These are phyloP conservation scores for Struthidea cinerea DNA, from an alignment of 2,113 vertebrate species.

Conservation along the genomic window DNA sequence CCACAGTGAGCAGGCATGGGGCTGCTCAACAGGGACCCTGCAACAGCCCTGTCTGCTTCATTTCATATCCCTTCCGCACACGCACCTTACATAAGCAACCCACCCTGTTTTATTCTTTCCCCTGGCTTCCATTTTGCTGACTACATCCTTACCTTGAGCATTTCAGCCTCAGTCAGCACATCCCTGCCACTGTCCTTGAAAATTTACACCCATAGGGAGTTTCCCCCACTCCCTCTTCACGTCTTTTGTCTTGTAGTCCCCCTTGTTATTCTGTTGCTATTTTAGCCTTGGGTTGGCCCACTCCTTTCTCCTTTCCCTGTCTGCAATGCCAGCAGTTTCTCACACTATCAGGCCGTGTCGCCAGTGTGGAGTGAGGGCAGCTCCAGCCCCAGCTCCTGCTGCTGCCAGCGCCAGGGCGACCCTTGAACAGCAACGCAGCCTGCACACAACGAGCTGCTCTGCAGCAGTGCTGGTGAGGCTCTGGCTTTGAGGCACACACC, in stretches of 20 bases:
- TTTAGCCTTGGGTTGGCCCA: neutral
- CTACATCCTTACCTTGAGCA: neutral
- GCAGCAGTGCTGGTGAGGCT: neutral
- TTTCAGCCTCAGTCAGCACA: neutral
- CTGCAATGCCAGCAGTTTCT: neutral
- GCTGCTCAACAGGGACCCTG: neutral
- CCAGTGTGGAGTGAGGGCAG: neutral
- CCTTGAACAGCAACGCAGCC: neutral
- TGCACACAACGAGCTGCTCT: accelerated
- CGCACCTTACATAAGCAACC: neutral
- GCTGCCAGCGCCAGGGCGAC: neutral
- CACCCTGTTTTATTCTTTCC: neutral
- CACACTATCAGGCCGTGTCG: accelerated
- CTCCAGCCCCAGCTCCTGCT: neutral
- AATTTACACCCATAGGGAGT: neutral
- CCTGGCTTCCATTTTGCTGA: neutral
- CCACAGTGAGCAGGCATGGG: neutral
- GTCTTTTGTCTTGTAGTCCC: neutral
- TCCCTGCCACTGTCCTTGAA: neutral
- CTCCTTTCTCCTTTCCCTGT: neutral
- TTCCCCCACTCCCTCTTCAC: neutral
- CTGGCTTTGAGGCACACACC: neutral
- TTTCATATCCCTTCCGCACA: neutral
- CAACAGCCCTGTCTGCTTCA: neutral
- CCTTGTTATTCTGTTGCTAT: neutral